Conservation (phyloP, 1,140 invertebrate genomes). For the Magallana ariakensis region DNA sequence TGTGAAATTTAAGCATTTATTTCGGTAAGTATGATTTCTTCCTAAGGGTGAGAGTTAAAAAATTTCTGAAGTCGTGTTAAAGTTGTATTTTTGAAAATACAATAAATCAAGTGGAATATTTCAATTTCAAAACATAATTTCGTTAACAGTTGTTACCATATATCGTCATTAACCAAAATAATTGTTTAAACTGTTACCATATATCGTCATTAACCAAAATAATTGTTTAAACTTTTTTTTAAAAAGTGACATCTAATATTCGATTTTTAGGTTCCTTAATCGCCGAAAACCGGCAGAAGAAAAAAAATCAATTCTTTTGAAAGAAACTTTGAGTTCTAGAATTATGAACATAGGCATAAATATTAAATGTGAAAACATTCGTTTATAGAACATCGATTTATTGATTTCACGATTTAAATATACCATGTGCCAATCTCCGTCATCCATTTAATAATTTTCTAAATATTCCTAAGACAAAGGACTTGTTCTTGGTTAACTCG, state of each 20-base stretch:
- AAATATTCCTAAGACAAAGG: not conserved
- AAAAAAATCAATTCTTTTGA: conserved; percentile 11
- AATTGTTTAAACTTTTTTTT: too few species aligned
- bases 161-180: too few species aligned
- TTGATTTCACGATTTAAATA: not conserved
- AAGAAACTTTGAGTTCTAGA: not conserved
- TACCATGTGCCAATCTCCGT: not conserved
- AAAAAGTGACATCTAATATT: not conserved
- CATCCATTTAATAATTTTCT: not conserved
- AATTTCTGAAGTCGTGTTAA: too few species aligned
- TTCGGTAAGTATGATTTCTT: too few species aligned
- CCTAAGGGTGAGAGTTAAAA: too few species aligned
- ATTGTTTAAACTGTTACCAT: too few species aligned
- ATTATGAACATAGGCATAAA: not conserved
- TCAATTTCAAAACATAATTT: too few species aligned
- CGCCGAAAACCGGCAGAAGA: not conserved
- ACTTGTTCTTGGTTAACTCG: not conserved
- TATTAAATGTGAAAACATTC: not conserved
- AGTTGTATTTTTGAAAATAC: too few species aligned
- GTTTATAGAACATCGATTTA: not conserved
- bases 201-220: too few species aligned
- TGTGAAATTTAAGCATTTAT: too few species aligned
- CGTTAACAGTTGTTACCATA: too few species aligned
- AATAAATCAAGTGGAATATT: too few species aligned
- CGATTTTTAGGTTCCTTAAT: not conserved